Evolutionary conservation across 2,888 invertebrate genomes (phyloP), one percentile per base, ranked within the genome.

Genomic region (Bembecia ichneumoniformis): DNA sequence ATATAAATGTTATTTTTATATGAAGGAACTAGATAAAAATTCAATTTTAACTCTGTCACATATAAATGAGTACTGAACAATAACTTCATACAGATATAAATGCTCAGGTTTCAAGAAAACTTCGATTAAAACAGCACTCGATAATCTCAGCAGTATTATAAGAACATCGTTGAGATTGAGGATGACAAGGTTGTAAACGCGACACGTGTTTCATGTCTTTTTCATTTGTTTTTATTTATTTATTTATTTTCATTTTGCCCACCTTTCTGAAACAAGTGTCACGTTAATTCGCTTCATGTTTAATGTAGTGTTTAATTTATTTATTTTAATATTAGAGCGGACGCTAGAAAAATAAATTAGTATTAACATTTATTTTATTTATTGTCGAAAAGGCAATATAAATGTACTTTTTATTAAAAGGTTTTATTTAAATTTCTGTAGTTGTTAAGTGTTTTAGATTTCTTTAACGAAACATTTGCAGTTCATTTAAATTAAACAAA

Each of bases 401-500:
- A 49, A 47, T 56, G 74, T 77, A 77, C 74, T 75, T 77, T 77
- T 75, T 73, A 71, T 71, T 63, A 74, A 77, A 76, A 75, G 66
- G 47, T 56, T 50, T 63, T 71, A 69, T 71, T 69, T 70, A 51
- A 17, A 46, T 47, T 16, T 16, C 10, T 28, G 28, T 28, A 28
- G 28, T 28, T n/a, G 9, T 28, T 28, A 28, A 28, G 28, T 28
- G 28, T 28, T 28, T 28, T 28, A 28, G 7, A 28, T 28, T 28
- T 28, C 9, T 28, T 28, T 28, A 9, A 28, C 9, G 9, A 28
- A 28, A 28, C 28, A 7, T n/a, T n/a, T n/a, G n/a, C n/a, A n/a
- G n/a, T n/a, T n/a, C n/a, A n/a, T n/a, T n/a, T n/a, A 28, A 28
- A 2, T 28, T 28, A 28, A 28, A 28, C 28, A 9, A 28, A 28